These are phyloP conservation scores for Drosophila lacertosa DNA, from an alignment of 1,140 invertebrate species.

Conservation along the genomic window DNA sequence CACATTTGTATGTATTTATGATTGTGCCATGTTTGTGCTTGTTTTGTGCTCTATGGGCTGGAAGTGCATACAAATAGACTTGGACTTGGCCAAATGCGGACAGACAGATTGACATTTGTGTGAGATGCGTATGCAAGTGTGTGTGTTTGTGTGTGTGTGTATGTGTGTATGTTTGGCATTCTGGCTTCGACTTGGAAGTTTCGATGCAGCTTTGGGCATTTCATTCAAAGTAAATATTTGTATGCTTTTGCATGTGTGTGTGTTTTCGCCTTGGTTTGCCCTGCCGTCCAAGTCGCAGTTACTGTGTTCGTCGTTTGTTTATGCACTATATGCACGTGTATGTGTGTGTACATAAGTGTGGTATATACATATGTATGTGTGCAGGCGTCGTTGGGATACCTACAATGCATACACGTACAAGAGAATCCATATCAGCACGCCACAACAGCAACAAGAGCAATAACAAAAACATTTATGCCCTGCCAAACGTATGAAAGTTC, in stretches of 20 bases:
- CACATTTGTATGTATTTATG: not conserved
- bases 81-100: slow-evolving; percentile 14
- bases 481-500: slow-evolving; percentile 65
- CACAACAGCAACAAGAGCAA: slow-evolving; percentile 57
- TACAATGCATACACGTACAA: slow-evolving; percentile 44
- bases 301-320: slow-evolving; percentile 9
- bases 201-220: slow-evolving; percentile 61
- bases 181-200: slow-evolving; percentile 43
- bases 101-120: slow-evolving; percentile 30
- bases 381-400: slow-evolving; percentile 50
- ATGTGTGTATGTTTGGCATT: slow-evolving; percentile 9
- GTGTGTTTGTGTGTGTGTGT: slow-evolving; percentile 23
- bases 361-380: slow-evolving; percentile 1
- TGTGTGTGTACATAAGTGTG: slow-evolving; percentile 11
- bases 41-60: slow-evolving; percentile 12
- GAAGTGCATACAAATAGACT: slow-evolving; percentile 53
- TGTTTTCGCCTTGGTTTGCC: slow-evolving; percentile 2
- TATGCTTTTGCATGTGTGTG: slow-evolving; percentile 1
- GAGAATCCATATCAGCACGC: slow-evolving; percentile 73
- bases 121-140: not conserved
- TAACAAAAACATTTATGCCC: slow-evolving; percentile 60
- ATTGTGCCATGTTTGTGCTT: slow-evolving; percentile 13
- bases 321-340: slow-evolving; percentile 23
- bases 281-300: not conserved
- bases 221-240: slow-evolving; percentile 62